These are phyloP conservation scores for Nothocercus nigrocapillus DNA, from an alignment of 2,113 vertebrate genomes.

Conservation along the genomic window DNA sequence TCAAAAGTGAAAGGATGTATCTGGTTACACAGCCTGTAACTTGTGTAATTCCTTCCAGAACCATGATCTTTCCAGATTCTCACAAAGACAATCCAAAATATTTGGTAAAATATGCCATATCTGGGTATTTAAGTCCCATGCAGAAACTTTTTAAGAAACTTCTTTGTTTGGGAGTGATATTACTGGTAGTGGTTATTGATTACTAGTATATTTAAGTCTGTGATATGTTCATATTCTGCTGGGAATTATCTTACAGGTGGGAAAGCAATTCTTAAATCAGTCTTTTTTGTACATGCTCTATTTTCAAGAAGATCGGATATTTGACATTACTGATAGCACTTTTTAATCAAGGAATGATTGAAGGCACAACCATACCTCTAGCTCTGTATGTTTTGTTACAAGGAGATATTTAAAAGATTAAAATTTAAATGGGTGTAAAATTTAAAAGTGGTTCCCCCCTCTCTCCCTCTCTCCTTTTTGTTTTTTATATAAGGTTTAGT, in stretches of 20 bases:
- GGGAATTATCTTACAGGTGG: not conserved
- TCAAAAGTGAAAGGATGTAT: not conserved
- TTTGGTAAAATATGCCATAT: not conserved
- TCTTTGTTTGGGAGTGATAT: not conserved
- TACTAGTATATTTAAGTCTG: not conserved
- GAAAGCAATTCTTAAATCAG: not conserved
- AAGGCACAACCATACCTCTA: not conserved
- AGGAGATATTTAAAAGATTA: not conserved
- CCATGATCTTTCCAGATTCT: not conserved
- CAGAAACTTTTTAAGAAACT: not conserved
- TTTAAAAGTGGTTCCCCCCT: not conserved
- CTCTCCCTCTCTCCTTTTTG: not conserved
- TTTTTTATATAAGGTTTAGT: not conserved
- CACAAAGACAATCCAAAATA: not conserved
- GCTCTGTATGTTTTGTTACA: not conserved
- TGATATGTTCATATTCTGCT: not conserved
- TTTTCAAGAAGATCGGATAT: not conserved
- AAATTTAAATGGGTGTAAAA: not conserved
- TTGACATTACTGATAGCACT: not conserved
- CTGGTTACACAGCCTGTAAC: not conserved
- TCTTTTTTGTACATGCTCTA: not conserved
- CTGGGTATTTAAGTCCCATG: not conserved
- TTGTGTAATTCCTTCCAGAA: not conserved
- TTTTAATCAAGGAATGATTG: not conserved
- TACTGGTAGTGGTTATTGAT: not conserved